These are phyloP conservation scores for Anseranas semipalmata DNA, from an alignment of 2,113 vertebrate species.

Conservation along the genomic window DNA sequence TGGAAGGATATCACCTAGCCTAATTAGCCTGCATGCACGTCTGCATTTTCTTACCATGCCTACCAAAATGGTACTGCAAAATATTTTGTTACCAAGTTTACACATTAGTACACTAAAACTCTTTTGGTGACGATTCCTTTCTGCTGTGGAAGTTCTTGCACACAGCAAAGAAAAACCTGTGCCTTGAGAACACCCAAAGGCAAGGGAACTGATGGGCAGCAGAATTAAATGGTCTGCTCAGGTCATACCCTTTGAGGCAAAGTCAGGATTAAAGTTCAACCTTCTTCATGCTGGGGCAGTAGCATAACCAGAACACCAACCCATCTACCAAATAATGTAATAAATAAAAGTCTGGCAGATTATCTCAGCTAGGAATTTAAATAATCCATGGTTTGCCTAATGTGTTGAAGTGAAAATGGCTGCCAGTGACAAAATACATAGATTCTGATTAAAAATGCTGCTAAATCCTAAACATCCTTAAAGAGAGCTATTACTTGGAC, in stretches of 20 bases:
- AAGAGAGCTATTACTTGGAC: background rate
- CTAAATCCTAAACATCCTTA: background rate
- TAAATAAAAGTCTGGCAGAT: background rate
- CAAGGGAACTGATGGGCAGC: background rate
- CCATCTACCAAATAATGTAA: background rate
- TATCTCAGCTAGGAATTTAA: background rate
- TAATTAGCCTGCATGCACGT: background rate
- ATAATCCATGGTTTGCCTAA: background rate
- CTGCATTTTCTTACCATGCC: background rate
- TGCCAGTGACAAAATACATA: background rate
- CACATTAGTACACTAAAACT: background rate
- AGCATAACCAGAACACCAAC: background rate
- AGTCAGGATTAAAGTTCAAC: background rate
- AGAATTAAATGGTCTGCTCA: background rate
- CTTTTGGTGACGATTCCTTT: background rate
- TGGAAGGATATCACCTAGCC: background rate
- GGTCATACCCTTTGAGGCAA: background rate
- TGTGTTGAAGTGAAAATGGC: background rate
- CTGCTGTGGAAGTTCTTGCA: background rate
- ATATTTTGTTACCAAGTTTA: background rate
- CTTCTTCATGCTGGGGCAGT: background rate
- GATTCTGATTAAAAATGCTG: background rate
- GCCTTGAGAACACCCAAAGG: background rate
- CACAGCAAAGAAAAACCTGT: background rate
- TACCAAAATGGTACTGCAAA: background rate